These are phyloP conservation scores for Balanococcus diminutus DNA, from an alignment of 2,888 invertebrate genomes.

Conservation along the genomic window DNA sequence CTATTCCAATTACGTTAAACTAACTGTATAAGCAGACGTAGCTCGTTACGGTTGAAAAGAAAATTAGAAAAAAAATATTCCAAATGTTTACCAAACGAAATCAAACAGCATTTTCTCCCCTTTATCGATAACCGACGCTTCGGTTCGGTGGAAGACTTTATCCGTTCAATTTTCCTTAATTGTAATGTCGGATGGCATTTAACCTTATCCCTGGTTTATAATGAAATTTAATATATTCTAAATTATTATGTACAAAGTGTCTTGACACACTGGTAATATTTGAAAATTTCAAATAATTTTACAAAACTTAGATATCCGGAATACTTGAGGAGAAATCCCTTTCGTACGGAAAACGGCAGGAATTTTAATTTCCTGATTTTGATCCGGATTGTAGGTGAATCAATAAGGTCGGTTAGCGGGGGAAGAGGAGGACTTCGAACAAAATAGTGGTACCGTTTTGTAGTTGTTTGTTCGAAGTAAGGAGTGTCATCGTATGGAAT, in stretches of 20 bases:
- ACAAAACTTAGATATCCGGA: slow-evolving; percentile 49
- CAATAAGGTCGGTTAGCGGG: neutral
- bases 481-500: slow-evolving; percentile 37
- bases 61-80: slow-evolving; percentile 34
- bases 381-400: slow-evolving; percentile 54
- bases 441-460: neutral
- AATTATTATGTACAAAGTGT: slow-evolving; percentile 42
- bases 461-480: slow-evolving; percentile 43
- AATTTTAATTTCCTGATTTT: slow-evolving; percentile 55
- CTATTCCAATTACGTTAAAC: slow-evolving; percentile 30
- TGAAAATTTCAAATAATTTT: slow-evolving; percentile 45
- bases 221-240: slow-evolving; percentile 31
- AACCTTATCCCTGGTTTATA: slow-evolving; percentile 21
- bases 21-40: neutral
- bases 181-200: slow-evolving; percentile 7
- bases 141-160: neutral
- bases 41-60: slow-evolving; percentile 31
- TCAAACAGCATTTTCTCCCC: neutral
- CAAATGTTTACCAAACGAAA: slow-evolving; percentile 36
- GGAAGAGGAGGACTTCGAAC: neutral
- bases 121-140: neutral
- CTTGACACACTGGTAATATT: slow-evolving; percentile 33
- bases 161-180: slow-evolving; percentile 31
- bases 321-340: slow-evolving; percentile 37
- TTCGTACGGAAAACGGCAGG: slow-evolving; percentile 32